Evolutionary conservation across 2,888 invertebrate genomes (phyloP).

Genomic region (Netelia virgata): DNA sequence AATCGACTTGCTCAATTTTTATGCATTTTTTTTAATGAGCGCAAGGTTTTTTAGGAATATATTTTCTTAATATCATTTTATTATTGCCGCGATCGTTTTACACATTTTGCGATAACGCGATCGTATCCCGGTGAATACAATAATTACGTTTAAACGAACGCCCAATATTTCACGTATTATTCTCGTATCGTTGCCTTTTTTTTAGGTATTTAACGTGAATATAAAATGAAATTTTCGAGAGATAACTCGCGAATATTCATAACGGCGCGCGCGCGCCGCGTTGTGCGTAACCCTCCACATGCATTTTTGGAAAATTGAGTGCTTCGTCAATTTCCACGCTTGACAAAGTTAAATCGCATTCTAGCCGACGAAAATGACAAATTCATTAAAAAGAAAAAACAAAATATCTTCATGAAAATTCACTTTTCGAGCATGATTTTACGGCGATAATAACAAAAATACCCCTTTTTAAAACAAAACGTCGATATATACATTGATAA

Average conservation of each 20-base stretch:
- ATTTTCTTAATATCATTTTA: no score
- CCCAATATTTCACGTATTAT: slow-evolving; percentile 1
- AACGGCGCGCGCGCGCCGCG: background rate
- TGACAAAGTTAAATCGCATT: background rate
- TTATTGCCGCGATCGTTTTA: background rate
- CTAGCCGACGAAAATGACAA: background rate
- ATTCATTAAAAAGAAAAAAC: background rate
- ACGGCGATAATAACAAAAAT: no score
- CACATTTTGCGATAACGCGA: background rate
- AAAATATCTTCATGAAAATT: background rate
- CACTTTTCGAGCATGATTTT: no score
- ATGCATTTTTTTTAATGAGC: no score
- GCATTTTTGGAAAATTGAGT: slow-evolving; percentile 1
- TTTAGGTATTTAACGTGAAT: background rate
- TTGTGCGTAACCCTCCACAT: background rate
- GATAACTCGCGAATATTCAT: slow-evolving; percentile 14
- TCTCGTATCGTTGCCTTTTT: slow-evolving; percentile 10
- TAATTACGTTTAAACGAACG: background rate
- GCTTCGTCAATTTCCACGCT: background rate
- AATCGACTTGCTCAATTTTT: no score
- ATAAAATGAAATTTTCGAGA: background rate
- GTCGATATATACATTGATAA: no score
- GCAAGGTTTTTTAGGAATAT: no score
- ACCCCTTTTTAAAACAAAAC: no score
- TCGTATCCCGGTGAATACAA: background rate